Percentiles rank a stretch among this genome's conserved stretches.
Conservation (phyloP, 2,888 invertebrate species). For the Tachystola acroxantha region DNA sequence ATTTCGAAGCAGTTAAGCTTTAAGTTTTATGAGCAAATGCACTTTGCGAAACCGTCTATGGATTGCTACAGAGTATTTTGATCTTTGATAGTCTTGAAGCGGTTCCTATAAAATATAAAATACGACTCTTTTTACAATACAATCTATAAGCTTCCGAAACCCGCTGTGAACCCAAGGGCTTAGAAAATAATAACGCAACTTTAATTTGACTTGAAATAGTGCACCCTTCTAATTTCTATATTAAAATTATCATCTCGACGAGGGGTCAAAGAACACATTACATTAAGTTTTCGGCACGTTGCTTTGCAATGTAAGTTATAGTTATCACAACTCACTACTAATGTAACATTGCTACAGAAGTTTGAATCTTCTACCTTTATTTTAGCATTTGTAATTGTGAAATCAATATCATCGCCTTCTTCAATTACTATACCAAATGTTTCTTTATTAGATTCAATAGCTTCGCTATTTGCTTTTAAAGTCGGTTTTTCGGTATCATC, state of each 20-base stretch:
- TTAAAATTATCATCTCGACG: slow-evolving; percentile 61
- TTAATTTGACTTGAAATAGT: slow-evolving; percentile 63
- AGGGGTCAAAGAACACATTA: slow-evolving; percentile 72
- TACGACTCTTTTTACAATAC: slow-evolving; percentile 5
- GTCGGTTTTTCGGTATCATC: slow-evolving; percentile 22
- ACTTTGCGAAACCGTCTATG: slow-evolving; percentile 16
- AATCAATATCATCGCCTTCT: slow-evolving; percentile 31
- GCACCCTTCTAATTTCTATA: slow-evolving; percentile 61
- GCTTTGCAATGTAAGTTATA: slow-evolving; percentile 47
- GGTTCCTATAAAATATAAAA: neutral
- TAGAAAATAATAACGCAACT: slow-evolving; percentile 57
- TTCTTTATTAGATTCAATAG: slow-evolving; percentile 16
- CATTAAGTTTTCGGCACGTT: slow-evolving; percentile 61
- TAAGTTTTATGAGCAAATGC: slow-evolving; percentile 24
- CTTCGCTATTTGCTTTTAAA: slow-evolving; percentile 14
- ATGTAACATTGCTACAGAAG: slow-evolving; percentile 40
- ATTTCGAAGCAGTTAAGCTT: slow-evolving; percentile 17
- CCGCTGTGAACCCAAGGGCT: slow-evolving; percentile 41
- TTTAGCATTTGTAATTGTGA: slow-evolving; percentile 44
- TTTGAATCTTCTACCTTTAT: slow-evolving; percentile 40
- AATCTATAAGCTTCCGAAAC: slow-evolving; percentile 12
- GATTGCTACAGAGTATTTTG: slow-evolving; percentile 1
- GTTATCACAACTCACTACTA: slow-evolving; percentile 39
- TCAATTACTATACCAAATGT: slow-evolving; percentile 27
- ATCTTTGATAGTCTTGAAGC: neutral